Evolutionary conservation across 2,797 vertebrate species (phyloP).

Genomic region (Mionectes olivaceus): DNA sequence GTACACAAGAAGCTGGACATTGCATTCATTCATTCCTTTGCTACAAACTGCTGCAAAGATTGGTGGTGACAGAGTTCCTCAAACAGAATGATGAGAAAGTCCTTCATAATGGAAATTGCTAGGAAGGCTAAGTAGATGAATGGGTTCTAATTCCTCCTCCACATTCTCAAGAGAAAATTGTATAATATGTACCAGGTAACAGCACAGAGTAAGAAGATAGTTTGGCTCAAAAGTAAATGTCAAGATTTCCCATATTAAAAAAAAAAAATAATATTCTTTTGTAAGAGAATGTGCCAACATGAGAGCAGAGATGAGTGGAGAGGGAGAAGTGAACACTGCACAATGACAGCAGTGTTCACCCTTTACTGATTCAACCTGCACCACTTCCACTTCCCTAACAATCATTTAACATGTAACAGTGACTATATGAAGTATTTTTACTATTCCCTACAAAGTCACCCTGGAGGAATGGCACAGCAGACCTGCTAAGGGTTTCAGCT

Average conservation of each 20-base stretch:
- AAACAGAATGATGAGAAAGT: not conserved
- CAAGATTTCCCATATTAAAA: not conserved
- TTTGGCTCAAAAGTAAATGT: not conserved
- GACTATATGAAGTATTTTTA: conserved; percentile 59
- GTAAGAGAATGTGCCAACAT: not conserved
- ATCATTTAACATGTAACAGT: conserved; percentile 54
- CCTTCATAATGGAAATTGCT: not conserved
- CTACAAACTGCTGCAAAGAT: not conserved
- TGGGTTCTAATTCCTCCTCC: not conserved
- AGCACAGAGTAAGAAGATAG: not conserved
- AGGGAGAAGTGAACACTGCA: not conserved
- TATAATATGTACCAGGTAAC: accelerated
- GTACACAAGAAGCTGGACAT: not conserved
- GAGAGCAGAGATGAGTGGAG: not conserved
- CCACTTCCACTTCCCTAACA: conserved; percentile 34
- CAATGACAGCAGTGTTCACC: not conserved
- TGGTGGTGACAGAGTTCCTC: not conserved
- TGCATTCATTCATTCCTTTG: not conserved
- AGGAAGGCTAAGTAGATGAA: not conserved
- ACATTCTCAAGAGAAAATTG: not conserved
- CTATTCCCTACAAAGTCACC: conserved; percentile 65
- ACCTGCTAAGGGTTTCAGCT: conserved; percentile 56
- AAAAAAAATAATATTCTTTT: not conserved
- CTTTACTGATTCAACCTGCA: not conserved
- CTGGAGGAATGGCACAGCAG: conserved; percentile 54